Percentiles rank a stretch among this genome's conserved stretches.
Evolutionary conservation across 2,888 invertebrate genomes (phyloP).

Genomic region (Cryptocheilus praepositus): DNA sequence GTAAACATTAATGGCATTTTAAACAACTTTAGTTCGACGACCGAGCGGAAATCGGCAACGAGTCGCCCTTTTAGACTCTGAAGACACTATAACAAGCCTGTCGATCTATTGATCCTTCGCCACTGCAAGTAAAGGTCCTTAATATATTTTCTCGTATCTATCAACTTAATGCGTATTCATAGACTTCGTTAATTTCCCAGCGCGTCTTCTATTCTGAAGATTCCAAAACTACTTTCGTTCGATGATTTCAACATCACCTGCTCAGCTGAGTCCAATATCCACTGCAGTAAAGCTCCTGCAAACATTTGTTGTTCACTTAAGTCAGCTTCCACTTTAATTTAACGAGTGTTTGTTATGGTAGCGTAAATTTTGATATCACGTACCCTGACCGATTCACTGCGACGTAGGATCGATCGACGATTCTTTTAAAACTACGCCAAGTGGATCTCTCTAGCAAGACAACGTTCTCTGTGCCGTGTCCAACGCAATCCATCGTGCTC

Average conservation of each 20-base stretch:
- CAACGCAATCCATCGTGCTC: slow-evolving; percentile 36
- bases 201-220: too few relatives aligned
- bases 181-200: too few relatives aligned
- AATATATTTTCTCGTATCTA: slow-evolving; percentile 7
- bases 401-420: slow-evolving; percentile 31
- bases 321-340: too few relatives aligned
- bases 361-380: slow-evolving; percentile 9
- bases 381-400: slow-evolving; percentile 38
- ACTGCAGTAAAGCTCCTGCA: slow-evolving; percentile 1
- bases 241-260: too few relatives aligned
- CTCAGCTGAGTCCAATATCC: too few relatives aligned
- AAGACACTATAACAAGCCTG: slow-evolving; percentile 58
- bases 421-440: slow-evolving; percentile 1
- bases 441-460: slow-evolving; percentile 3
- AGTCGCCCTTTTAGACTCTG: slow-evolving; percentile 48
- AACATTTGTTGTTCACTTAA: too few relatives aligned
- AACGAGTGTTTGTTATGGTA: too few relatives aligned
- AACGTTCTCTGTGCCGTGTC: slow-evolving; percentile 44
- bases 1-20: slow-evolving; percentile 49
- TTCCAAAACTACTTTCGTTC: too few relatives aligned
- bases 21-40: slow-evolving; percentile 41
- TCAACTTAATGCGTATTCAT: too few relatives aligned
- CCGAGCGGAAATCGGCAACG: slow-evolving; percentile 25
- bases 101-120: slow-evolving; percentile 34
- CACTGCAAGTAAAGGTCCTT: slow-evolving; percentile 15